Evolutionary conservation across 2,888 invertebrate species (phyloP), one percentile per base, ranked within the genome.

Genomic region (Chrysolina haemoptera): DNA sequence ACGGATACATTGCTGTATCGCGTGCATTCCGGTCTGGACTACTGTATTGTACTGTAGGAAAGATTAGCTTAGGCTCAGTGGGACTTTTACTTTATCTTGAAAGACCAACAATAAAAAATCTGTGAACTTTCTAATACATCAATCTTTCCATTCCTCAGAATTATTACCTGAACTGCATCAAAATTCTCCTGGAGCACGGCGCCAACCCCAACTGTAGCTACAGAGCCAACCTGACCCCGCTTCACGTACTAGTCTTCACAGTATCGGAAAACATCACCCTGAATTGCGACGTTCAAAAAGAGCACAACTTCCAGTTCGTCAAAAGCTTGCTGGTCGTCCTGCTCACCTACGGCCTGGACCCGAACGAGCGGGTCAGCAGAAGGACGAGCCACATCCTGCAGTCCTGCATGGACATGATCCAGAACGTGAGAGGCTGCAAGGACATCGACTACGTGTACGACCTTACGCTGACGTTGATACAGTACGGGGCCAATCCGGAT

Each of bases 401-500:
- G 82, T 93, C 93, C 35, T 91, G 91, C 74, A 90, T 91, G 88
- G 92, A 92, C 82, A 92, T 94, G 91, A 92, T 93, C 63, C 91
- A 92, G 83, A 91, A 92, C 84, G 93, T 93, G 43, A 89, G 93
- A 55, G 90, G 90, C 72, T 91, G 92, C 71, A 89, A 89, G 67
- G 94, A 94, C 84, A 91, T 94, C 82, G 89, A 91, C 78, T 92
- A 92, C 85, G 91, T 94, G 70, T 69, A 93, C 84, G 92, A 92
- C 82, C 89, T 94, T 81, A 92, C 93, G 4, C 87, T 92, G 76
- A 93, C 93, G 0, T 89, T 94, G 18, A 90, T 94, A 63, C 93
- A 93, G 85, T 93, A 93, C 84, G 94, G 94, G 68, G 94, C 94
- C 55, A 91, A 94, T 89, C 93, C 94, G 16, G 92, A 94, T 83